These are phyloP conservation scores for Rotaria magnacalcarata DNA, from an alignment of 2,888 invertebrate species.

Conservation along the genomic window DNA sequence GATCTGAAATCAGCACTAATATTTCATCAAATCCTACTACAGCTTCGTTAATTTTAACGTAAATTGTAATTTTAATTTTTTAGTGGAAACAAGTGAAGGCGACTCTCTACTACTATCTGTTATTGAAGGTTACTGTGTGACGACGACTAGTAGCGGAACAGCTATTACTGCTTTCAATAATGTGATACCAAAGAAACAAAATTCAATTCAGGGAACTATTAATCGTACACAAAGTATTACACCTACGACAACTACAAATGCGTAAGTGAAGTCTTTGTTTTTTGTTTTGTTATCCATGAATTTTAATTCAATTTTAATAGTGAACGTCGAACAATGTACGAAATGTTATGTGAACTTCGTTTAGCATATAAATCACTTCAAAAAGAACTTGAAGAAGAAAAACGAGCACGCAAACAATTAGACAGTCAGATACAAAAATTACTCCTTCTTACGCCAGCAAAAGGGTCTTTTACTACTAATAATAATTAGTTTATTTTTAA, in stretches of 20 bases:
- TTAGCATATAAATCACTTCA: slow-evolving; percentile 2
- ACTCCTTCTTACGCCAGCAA: not conserved
- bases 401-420: slow-evolving; percentile 9
- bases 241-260: not conserved
- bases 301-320: not conserved
- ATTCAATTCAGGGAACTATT: not conserved
- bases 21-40: too few species aligned
- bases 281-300: not conserved
- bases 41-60: too few species aligned
- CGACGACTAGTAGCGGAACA: not conserved
- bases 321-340: not conserved
- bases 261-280: not conserved
- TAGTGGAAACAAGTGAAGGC: slow-evolving; percentile 29
- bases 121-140: not conserved
- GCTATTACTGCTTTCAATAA: not conserved
- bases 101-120: not conserved
- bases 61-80: too few species aligned
- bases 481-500: not conserved
- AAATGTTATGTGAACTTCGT: slow-evolving; percentile 1
- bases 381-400: slow-evolving; percentile 26
- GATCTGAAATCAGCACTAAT: too few species aligned
- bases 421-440: slow-evolving; percentile 30
- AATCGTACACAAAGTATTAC: not conserved
- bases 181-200: not conserved
- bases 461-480: not conserved